Evolutionary conservation across 1,140 invertebrate species (phyloP), one percentile per base, ranked within the genome.

Genomic region (Lanistes nyassanus): DNA sequence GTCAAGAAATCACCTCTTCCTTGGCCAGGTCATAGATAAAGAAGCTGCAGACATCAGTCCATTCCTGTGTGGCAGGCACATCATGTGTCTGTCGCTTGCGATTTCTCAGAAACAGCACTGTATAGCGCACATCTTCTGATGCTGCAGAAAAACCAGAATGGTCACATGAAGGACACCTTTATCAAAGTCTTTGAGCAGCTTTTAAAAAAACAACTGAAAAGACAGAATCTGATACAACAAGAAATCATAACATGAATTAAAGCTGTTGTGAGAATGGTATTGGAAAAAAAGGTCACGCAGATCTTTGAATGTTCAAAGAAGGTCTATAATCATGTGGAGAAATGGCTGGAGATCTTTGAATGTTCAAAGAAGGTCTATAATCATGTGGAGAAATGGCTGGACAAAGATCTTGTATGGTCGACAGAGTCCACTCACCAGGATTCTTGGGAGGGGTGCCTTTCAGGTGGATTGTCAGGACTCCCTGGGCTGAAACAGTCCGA

Each of bases 11-110:
- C 36, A 91, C 87, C 78, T 88, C 90, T 68, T 91, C 91, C 69
- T 87, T 90, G 16, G 89, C 86, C 55, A 91, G 82, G 34, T 88
- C 81, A 60, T 88, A 87, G 21, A 92, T 88, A 56, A 92, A 85
- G 76, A 92, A 92, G 42, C 91, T 91, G 42, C 89, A 87, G 69
- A 88, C 87, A 74, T 92, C 91, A 64, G 88, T 87, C 91, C 91
- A 92, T 9, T 82, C 83, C 7, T 83, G 77, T 47, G 82, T 80
- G 19, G 81, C 83, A 37, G 79, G 76, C 13, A 90, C 80, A 51
- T 88, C 87, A 6, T 87, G 75, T n/a, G 89, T 91, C 58, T 90
- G 86, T 21, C 89, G 82, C 62, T 88, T 89, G 75, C 90, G 86
- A 60, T 90, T 87, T 4, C 91, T 90, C 6, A 92, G 76, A 16